Evolutionary conservation across 2,113 vertebrate genomes (phyloP).

Genomic region (Talpa occidentalis): DNA sequence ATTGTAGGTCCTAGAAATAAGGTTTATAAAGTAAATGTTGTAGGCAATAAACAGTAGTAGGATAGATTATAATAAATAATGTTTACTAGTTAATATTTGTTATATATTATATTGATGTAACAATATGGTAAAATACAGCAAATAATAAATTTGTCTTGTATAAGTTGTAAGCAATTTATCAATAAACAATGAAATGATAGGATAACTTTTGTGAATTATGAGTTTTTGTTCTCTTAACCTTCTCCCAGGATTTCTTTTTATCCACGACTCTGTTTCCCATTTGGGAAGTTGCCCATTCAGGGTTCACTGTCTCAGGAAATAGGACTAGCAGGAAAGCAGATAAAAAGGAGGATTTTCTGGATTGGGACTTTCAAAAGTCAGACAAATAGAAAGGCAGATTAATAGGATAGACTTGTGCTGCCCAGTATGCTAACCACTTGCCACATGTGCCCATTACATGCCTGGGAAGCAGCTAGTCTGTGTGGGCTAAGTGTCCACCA

Average conservation of each 20-base stretch:
- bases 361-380: constrained; percentile 28
- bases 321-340: not conserved
- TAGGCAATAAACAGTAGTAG: not conserved
- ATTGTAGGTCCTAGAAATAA: not conserved
- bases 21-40: not conserved
- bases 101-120: not conserved
- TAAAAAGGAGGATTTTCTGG: not conserved
- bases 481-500: not conserved
- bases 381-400: not conserved
- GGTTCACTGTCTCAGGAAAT: not conserved
- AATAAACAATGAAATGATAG: not conserved
- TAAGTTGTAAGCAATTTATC: not conserved
- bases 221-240: not conserved
- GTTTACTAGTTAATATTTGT: not conserved
- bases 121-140: not conserved
- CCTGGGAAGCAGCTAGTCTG: not conserved
- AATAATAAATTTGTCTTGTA: not conserved
- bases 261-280: not conserved
- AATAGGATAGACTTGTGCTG: not conserved
- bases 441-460: too few relatives aligned
- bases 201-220: not conserved
- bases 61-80: not conserved
- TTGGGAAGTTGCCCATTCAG: constrained; percentile 19
- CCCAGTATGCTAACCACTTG: not conserved
- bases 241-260: not conserved